phyloP scores from a whole-genome alignment of 2,797 vertebrate species.

The Scolopax bukidnonensis region DNA sequence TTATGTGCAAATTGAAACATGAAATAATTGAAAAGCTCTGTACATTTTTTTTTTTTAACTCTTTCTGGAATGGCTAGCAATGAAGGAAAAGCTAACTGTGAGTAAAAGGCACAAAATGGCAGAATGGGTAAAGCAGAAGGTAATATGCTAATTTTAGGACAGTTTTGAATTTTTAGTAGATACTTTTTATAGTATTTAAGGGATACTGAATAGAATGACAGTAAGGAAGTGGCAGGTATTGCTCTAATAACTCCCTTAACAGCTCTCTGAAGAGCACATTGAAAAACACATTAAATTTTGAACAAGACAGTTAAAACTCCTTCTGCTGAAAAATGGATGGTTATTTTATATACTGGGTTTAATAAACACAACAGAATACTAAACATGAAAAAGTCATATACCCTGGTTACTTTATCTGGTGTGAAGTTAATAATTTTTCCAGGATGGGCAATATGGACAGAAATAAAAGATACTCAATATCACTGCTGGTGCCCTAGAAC shows the following conservation, averaged over 20 bases:
- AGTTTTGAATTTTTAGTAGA: constrained; percentile 16
- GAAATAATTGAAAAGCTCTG: constrained; percentile 8
- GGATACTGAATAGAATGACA: not conserved
- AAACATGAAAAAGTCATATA: not conserved
- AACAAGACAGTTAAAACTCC: not conserved
- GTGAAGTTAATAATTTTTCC: not conserved
- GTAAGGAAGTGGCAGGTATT: constrained; percentile 8
- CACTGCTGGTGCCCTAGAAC: not conserved
- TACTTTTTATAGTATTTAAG: constrained; percentile 22
- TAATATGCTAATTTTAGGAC: not conserved
- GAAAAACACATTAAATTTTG: constrained; percentile 16
- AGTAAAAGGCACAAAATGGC: not conserved
- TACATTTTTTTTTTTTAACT: not conserved
- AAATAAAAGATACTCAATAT: not conserved
- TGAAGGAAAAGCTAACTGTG: not conserved
- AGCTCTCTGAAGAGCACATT: not conserved
- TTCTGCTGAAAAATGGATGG: not conserved
- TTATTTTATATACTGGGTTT: not conserved
- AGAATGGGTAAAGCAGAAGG: not conserved
- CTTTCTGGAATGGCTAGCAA: not conserved
- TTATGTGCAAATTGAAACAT: not conserved
- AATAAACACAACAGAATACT: constrained; percentile 11
- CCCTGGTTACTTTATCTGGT: not conserved
- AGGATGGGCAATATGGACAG: not conserved
- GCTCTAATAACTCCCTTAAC: not conserved